Evolutionary conservation across 2,797 vertebrate species (phyloP).

Genomic region (Gymnoscopelus braueri): DNA sequence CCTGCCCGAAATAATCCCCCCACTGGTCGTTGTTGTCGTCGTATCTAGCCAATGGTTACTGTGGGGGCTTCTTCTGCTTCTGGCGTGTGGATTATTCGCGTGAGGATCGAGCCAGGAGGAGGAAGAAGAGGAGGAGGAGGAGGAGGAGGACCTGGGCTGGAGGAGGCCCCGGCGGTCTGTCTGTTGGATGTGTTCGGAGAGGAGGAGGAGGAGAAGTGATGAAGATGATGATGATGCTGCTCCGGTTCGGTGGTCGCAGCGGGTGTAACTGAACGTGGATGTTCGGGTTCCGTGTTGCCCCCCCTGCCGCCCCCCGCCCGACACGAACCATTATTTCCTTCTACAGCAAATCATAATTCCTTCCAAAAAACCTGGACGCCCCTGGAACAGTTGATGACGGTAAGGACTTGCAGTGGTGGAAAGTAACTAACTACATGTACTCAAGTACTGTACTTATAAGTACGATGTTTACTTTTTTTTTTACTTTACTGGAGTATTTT

Average conservation of each 20-base stretch:
- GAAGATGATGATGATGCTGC: constrained; percentile 68
- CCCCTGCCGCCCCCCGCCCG: constrained; percentile 40
- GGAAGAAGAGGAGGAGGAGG: constrained; percentile 1
- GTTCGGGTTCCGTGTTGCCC: constrained; percentile 57
- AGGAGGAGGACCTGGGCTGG: constrained; percentile 27
- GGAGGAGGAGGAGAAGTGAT: constrained; percentile 69
- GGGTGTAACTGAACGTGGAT: constrained; percentile 79
- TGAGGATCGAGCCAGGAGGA: constrained; percentile 69
- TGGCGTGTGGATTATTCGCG: constrained; percentile 74
- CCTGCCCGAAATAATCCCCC: constrained; percentile 56
- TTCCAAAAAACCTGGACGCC: constrained; percentile 81
- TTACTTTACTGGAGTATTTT: not conserved
- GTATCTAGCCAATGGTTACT: constrained; percentile 74
- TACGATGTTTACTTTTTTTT: constrained; percentile 8
- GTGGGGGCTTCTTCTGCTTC: constrained; percentile 71
- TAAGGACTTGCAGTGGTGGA: constrained; percentile 58
- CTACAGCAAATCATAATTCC: constrained; percentile 65
- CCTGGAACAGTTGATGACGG: constrained; percentile 86
- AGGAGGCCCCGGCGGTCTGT: constrained; percentile 74
- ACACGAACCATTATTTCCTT: constrained; percentile 61
- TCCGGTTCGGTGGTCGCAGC: constrained; percentile 57
- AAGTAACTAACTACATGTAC: too few species aligned
- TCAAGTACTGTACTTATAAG: constrained; percentile 11
- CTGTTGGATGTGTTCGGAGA: constrained; percentile 71
- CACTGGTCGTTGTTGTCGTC: constrained; percentile 47